These are phyloP conservation scores for Sylvia atricapilla DNA, from an alignment of 2,113 vertebrate genomes.

Conservation along the genomic window DNA sequence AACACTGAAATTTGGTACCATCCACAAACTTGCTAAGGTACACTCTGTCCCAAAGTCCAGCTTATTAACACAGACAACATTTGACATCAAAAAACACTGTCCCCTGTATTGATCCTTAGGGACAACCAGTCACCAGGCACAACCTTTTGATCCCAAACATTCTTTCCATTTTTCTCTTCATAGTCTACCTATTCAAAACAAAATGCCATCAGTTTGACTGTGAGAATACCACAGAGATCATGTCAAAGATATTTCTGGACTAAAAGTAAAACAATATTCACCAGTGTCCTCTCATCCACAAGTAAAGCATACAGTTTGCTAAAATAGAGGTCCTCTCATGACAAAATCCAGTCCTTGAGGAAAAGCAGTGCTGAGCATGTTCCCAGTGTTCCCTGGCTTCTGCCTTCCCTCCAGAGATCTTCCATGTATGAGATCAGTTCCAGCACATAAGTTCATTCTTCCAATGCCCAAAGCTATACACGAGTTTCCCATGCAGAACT, in stretches of 20 bases:
- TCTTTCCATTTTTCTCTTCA: not conserved
- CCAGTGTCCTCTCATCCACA: not conserved
- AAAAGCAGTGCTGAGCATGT: not conserved
- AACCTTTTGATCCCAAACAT: not conserved
- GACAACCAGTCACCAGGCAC: not conserved
- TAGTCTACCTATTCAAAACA: not conserved
- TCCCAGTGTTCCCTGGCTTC: not conserved
- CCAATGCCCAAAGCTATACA: not conserved
- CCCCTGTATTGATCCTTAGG: not conserved
- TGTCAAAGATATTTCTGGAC: not conserved
- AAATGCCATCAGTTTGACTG: not conserved
- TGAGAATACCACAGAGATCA: not conserved
- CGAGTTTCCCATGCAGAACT: not conserved
- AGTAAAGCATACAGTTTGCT: not conserved
- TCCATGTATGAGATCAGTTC: not conserved
- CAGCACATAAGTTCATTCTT: not conserved
- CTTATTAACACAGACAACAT: not conserved
- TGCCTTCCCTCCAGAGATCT: not conserved
- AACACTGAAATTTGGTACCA: not conserved
- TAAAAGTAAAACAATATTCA: not conserved
- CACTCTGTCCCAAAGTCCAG: not conserved
- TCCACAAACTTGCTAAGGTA: not conserved
- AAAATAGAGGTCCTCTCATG: not conserved
- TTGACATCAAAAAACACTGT: not conserved
- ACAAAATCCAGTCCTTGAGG: not conserved